These are phyloP conservation scores for Sialis lutaria DNA, from an alignment of 2,888 invertebrate genomes.

Conservation along the genomic window DNA sequence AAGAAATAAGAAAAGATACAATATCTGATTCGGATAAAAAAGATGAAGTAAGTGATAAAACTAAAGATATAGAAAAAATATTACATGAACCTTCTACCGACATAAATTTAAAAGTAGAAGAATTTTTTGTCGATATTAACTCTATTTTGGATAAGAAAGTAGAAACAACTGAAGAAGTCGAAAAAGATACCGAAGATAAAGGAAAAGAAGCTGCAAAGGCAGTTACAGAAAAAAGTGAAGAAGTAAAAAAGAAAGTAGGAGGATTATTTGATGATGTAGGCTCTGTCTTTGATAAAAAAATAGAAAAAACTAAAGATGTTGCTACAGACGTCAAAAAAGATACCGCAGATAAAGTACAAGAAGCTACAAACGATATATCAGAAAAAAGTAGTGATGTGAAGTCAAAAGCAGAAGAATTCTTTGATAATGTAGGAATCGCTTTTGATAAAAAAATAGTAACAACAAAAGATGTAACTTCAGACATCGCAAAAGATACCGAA, in stretches of 20 bases:
- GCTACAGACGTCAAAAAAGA: conserved; percentile 3
- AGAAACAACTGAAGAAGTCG: conserved; percentile 3
- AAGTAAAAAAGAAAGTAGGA: conserved; percentile 8
- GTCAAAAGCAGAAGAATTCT: conserved; percentile 16
- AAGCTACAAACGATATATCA: no score
- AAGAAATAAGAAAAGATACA: neutral
- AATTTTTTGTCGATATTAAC: neutral
- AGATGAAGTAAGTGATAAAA: conserved; percentile 3
- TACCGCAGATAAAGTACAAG: neutral
- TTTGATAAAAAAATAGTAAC: conserved; percentile 3
- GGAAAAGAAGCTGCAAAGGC: conserved; percentile 2
- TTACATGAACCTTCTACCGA: neutral
- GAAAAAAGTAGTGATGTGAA: no score
- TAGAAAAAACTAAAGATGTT: conserved; percentile 1
- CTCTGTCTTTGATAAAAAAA: neutral
- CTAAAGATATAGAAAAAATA: conserved; percentile 4
- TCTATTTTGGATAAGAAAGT: neutral
- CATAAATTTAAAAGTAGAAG: neutral
- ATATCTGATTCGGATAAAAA: neutral
- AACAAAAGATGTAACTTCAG: neutral
- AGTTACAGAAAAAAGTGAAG: conserved; percentile 5
- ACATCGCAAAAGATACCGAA: neutral
- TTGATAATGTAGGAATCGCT: conserved; percentile 11
- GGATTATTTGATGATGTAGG: neutral
- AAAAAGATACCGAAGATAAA: conserved; percentile 1